Conservation (phyloP, 2,797 vertebrate species). For the Ptychadena robeensis region DNA sequence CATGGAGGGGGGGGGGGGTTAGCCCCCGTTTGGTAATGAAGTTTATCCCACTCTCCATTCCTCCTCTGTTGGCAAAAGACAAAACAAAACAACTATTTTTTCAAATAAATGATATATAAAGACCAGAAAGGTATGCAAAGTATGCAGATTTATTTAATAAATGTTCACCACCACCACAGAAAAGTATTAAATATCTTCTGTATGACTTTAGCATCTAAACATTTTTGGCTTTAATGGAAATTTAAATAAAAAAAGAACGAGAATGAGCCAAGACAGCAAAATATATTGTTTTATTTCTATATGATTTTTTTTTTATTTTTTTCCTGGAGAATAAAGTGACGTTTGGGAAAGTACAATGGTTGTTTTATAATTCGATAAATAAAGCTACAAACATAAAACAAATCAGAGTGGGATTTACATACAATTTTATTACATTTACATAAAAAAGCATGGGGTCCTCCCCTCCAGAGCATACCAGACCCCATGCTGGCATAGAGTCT, state of each 20-base stretch:
- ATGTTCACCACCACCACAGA: slow-evolving; percentile 23
- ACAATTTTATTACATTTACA: no score
- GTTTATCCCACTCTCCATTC: not conserved
- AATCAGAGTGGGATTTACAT: no score
- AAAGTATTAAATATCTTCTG: slow-evolving; percentile 29
- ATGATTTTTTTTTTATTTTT: no score
- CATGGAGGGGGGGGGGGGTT: no score
- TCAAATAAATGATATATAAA: slow-evolving; percentile 18
- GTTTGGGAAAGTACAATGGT: slow-evolving; percentile 31
- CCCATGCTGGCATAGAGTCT: no score
- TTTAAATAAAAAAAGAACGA: not conserved
- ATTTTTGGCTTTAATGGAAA: slow-evolving; percentile 34
- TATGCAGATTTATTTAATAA: slow-evolving; percentile 41
- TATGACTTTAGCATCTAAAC: slow-evolving; percentile 33
- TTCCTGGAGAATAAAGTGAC: not conserved
- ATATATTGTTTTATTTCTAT: slow-evolving; percentile 7
- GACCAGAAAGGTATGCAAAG: slow-evolving; percentile 34
- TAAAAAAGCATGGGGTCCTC: no score
- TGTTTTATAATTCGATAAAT: slow-evolving; percentile 3
- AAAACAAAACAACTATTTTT: not conserved
- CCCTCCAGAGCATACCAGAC: no score
- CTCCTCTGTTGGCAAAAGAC: not conserved
- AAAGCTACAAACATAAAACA: slow-evolving; percentile 9
- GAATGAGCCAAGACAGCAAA: not conserved
- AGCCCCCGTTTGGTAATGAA: not conserved